These are phyloP conservation scores for Eidolon dupreanum DNA, from an alignment of 2,797 vertebrate genomes.

Conservation along the genomic window DNA sequence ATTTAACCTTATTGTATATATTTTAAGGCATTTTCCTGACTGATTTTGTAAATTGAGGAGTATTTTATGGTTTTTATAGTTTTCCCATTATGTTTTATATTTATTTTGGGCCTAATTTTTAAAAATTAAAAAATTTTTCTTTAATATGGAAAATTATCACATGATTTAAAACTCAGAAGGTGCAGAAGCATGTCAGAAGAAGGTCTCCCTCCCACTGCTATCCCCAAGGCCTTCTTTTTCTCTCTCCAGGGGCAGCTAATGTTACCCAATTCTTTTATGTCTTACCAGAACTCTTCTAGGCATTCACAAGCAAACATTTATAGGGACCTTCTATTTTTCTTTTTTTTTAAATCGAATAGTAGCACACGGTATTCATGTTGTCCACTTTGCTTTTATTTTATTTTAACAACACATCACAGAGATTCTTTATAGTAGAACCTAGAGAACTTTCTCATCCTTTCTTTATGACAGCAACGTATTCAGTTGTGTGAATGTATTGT, in stretches of 20 bases:
- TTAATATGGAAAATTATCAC: background rate
- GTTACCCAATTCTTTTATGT: background rate
- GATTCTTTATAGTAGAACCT: background rate
- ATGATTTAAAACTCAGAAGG: conserved; percentile 3
- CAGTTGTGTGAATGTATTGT: background rate
- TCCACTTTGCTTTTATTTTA: background rate
- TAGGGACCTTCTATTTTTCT: background rate
- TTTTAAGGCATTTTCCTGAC: conserved; percentile 18
- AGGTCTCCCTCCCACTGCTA: background rate
- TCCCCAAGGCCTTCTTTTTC: background rate
- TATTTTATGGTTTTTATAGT: background rate
- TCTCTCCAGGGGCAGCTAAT: background rate
- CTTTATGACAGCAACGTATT: background rate
- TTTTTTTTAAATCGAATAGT: background rate
- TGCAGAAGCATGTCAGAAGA: background rate
- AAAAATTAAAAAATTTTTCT: background rate
- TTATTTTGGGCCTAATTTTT: background rate
- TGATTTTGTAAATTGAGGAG: background rate
- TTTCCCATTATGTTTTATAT: background rate
- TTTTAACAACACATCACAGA: background rate
- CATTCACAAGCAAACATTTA: background rate
- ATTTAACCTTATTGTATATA: background rate
- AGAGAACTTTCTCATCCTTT: background rate
- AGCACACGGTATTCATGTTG: background rate
- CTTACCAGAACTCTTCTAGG: background rate